phyloP scores from a whole-genome alignment of 1,140 invertebrate species.

The Aethina tumida region DNA sequence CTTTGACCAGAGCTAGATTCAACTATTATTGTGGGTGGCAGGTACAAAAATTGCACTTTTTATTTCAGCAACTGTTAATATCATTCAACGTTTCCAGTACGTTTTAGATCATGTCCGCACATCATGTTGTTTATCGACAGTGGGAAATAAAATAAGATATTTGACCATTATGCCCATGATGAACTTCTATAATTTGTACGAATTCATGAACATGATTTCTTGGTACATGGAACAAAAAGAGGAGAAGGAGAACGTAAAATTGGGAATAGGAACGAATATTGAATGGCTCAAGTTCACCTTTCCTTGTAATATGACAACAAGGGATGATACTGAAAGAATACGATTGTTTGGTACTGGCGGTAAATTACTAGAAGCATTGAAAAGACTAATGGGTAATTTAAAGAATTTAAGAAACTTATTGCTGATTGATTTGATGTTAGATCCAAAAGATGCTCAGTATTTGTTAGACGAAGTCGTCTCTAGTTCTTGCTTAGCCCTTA shows the following conservation, averaged over 20 bases:
- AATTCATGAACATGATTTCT: conserved; percentile 72
- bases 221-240: conserved; percentile 52
- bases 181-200: conserved; percentile 76
- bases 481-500: conserved; percentile 53
- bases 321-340: conserved; percentile 47
- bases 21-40: conserved; percentile 80
- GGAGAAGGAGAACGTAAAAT: conserved; percentile 25
- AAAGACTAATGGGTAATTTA: conserved; percentile 61
- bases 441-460: conserved; percentile 54
- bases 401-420: conserved; percentile 54
- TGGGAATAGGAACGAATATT: conserved; percentile 47
- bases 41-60: too few species aligned
- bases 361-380: conserved; percentile 55
- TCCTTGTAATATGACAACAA: conserved; percentile 61
- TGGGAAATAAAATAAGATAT: conserved; percentile 56
- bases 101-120: conserved; percentile 66
- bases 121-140: conserved; percentile 58
- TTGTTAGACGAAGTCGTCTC: conserved; percentile 66
- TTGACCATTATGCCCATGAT: conserved; percentile 63
- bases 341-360: conserved; percentile 69
- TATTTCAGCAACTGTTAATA: too few species aligned
- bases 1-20: conserved; percentile 62
- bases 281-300: conserved; percentile 64
- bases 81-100: conserved; percentile 40
- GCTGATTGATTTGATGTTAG: conserved; percentile 67